Evolutionary conservation across 2,113 vertebrate species (phyloP).

Genomic region (Oryzias woworae): DNA sequence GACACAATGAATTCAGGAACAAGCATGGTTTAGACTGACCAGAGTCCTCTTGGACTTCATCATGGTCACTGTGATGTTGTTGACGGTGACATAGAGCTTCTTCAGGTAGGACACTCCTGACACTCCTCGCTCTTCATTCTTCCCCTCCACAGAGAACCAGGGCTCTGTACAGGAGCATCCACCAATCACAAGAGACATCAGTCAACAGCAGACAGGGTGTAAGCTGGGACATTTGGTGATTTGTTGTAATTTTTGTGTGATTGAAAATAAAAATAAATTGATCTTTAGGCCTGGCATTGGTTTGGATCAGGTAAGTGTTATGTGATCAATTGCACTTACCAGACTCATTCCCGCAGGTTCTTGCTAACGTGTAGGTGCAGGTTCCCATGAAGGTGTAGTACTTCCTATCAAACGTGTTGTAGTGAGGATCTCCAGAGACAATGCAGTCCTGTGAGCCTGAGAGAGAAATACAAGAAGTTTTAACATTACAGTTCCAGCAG

Average conservation of each 20-base stretch:
- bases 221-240: too few species aligned
- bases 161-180: conserved; percentile 57
- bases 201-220: not conserved
- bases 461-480: not conserved
- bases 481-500: not conserved
- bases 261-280: too few species aligned
- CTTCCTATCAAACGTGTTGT: conserved; percentile 83
- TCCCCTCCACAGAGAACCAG: conserved; percentile 80
- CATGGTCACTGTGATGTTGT: conserved; percentile 73
- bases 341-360: conserved; percentile 72
- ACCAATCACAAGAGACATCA: not conserved
- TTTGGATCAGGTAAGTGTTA: not conserved
- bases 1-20: not conserved
- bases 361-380: conserved; percentile 82
- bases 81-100: conserved; percentile 75
- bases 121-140: conserved; percentile 77
- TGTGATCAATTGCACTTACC: conserved; percentile 39
- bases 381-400: conserved; percentile 86
- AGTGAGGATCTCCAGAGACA: conserved; percentile 86
- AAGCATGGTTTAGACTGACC: conserved; percentile 63
- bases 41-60: conserved; percentile 72
- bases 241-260: too few species aligned
- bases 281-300: not conserved
- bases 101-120: conserved; percentile 74
- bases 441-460: conserved; percentile 78